phyloP scores from a whole-genome alignment of 2,888 invertebrate species.

The Hoplodrina blanda region DNA sequence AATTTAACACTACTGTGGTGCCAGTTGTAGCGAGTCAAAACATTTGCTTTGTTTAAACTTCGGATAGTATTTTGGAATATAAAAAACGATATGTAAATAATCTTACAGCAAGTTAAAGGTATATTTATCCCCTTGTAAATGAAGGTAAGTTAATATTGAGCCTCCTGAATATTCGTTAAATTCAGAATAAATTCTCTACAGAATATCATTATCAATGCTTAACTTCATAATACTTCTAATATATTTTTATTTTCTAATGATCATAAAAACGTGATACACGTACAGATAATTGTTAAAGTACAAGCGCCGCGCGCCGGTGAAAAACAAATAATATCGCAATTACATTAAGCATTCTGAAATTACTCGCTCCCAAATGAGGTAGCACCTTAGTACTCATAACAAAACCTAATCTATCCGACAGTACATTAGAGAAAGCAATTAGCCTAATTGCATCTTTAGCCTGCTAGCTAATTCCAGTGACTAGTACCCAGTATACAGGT shows the following conservation, averaged over 20 bases:
- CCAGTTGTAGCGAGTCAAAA: constrained; percentile 2
- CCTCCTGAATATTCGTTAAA: too few species aligned
- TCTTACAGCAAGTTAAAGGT: too few species aligned
- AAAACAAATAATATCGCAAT: not conserved
- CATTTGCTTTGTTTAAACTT: not conserved
- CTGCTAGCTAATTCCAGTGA: constrained; percentile 1
- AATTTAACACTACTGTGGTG: too few species aligned
- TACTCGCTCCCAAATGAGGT: not conserved
- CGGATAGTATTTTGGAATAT: not conserved
- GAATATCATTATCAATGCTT: too few species aligned
- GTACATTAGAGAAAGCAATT: constrained; percentile 13
- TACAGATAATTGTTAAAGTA: not conserved
- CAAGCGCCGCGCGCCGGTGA: too few species aligned
- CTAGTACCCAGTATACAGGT: not conserved
- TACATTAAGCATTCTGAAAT: not conserved
- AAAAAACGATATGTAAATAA: not conserved
- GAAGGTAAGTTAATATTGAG: too few species aligned
- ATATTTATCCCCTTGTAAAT: too few species aligned
- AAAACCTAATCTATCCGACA: constrained; percentile 20
- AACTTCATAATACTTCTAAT: too few species aligned
- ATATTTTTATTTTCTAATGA: too few species aligned
- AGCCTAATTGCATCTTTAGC: constrained; percentile 20
- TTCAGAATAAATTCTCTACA: too few species aligned
- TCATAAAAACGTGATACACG: not conserved
- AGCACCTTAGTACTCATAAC: not conserved